Evolutionary conservation across 2,113 vertebrate species (phyloP).

Genomic region (Antidorcas marsupialis): DNA sequence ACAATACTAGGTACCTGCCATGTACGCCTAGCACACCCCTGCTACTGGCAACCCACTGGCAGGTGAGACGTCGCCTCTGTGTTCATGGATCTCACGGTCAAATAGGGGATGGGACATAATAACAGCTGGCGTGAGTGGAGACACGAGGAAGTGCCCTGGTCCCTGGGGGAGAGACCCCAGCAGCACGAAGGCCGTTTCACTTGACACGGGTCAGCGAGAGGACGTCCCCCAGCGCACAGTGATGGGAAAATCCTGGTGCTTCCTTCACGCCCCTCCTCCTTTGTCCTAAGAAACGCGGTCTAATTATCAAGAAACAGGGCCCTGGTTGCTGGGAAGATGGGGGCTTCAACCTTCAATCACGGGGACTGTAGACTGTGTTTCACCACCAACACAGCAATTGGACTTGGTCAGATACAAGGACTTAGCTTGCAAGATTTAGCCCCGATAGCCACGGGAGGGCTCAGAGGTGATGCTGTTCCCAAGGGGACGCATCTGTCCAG

Average conservation of each 20-base stretch:
- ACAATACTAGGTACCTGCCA: rapidly evolving
- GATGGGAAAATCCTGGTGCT: not conserved
- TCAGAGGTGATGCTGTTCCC: not conserved
- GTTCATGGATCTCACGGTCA: not conserved
- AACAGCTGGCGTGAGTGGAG: not conserved
- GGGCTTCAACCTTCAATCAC: rapidly evolving
- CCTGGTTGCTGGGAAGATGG: not conserved
- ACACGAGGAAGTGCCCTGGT: not conserved
- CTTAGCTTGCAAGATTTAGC: not conserved
- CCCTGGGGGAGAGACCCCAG: not conserved
- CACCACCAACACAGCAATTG: rapidly evolving
- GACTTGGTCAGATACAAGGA: not conserved
- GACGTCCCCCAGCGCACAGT: rapidly evolving
- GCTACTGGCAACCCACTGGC: rapidly evolving
- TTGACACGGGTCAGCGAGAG: not conserved
- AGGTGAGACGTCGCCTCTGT: not conserved
- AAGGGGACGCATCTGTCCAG: rapidly evolving
- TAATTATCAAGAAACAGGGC: not conserved
- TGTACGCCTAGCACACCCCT: rapidly evolving
- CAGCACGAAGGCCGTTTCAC: rapidly evolving
- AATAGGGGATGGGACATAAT: rapidly evolving
- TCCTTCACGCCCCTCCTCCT: not conserved
- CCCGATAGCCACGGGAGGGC: not conserved
- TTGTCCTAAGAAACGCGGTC: not conserved
- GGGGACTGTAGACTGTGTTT: not conserved